A percentile compares a stretch with the other conserved stretches of the same genome.
Conservation (phyloP, 2,888 invertebrate species). For the Nipponacmea schrenckii region DNA sequence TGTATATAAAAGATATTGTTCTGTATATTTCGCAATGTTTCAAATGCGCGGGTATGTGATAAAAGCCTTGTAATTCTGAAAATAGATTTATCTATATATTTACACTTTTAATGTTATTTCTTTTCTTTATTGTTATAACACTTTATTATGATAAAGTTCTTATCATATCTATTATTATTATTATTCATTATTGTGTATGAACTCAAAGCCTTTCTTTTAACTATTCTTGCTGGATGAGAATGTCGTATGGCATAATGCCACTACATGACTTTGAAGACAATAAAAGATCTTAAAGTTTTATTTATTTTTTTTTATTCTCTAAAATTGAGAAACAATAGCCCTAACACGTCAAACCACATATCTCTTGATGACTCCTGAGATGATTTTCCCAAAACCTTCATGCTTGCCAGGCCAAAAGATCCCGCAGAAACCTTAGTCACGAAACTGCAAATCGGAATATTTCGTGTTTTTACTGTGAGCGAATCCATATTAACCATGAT, state of each 20-base stretch:
- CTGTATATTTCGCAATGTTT: conserved; percentile 1
- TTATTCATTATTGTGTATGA: neutral
- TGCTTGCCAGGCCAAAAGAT: no score
- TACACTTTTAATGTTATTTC: neutral
- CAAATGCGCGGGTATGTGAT: conserved; percentile 4
- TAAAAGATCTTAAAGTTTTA: neutral
- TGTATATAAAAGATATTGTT: neutral
- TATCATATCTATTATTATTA: neutral
- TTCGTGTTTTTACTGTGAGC: no score
- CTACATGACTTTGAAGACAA: neutral
- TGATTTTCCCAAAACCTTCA: no score
- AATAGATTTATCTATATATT: neutral
- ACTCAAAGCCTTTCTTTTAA: neutral
- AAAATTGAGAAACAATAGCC: no score
- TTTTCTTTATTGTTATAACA: neutral
- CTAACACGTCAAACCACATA: no score
- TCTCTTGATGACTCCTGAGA: no score
- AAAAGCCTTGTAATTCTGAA: conserved; percentile 7
- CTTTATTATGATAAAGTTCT: no score
- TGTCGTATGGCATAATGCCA: neutral
- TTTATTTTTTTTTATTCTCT: no score
- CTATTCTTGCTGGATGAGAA: conserved; percentile 8
- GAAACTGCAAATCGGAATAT: no score
- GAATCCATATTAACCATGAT: no score
- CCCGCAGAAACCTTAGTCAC: no score